Percentiles rank a stretch among this genome's conserved stretches.
phyloP scores from a whole-genome alignment of 2,888 invertebrate species.

The Parnassius apollo region DNA sequence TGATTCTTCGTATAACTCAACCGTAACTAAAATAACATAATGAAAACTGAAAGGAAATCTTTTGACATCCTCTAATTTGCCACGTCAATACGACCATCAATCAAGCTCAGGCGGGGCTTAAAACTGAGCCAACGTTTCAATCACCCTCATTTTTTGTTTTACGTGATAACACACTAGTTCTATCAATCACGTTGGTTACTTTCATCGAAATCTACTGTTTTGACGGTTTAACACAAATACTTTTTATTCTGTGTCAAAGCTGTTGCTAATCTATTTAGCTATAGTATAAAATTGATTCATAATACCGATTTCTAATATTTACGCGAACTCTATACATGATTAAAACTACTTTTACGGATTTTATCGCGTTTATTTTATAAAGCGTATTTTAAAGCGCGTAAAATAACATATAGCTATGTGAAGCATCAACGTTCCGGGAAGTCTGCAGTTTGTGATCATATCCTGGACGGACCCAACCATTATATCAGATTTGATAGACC shows the following conservation, averaged over 20 bases:
- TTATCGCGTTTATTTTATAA: too few species aligned
- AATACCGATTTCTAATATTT: too few species aligned
- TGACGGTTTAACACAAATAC: neutral
- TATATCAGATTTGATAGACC: too few species aligned
- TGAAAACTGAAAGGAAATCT: constrained; percentile 34
- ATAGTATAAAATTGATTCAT: too few species aligned
- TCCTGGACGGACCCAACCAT: too few species aligned
- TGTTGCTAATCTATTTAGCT: neutral
- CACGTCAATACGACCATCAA: constrained; percentile 50
- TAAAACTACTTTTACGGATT: too few species aligned
- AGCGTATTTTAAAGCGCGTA: too few species aligned
- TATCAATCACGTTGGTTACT: constrained; percentile 26
- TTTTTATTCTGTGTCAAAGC: neutral
- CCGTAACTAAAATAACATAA: constrained; percentile 24
- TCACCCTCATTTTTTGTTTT: constrained; percentile 29
- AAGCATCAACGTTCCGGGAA: too few species aligned
- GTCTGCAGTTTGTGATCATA: too few species aligned
- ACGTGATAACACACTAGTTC: constrained; percentile 24
- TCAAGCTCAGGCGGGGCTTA: constrained; percentile 45
- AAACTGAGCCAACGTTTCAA: constrained; percentile 34
- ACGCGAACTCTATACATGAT: too few species aligned
- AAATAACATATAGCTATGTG: too few species aligned
- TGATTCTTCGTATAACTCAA: neutral
- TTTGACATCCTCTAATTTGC: constrained; percentile 46
- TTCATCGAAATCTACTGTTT: constrained; percentile 2